phyloP scores from a whole-genome alignment of 2,888 invertebrate species.

The Crossocerus cetratus region DNA sequence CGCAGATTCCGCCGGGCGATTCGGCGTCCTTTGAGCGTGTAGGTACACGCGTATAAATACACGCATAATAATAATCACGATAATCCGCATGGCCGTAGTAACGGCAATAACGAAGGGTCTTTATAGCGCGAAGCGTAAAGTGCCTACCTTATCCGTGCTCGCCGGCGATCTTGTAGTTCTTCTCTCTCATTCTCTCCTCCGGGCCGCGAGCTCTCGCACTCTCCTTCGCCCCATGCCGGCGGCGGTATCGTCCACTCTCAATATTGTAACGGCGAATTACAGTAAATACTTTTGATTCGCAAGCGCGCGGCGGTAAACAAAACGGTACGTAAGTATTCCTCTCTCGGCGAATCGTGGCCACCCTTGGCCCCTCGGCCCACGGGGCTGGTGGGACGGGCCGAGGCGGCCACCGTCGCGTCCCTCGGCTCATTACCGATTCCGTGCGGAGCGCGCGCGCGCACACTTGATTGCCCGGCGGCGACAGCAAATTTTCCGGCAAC shows the following conservation, averaged over 20 bases:
- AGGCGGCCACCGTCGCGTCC: neutral
- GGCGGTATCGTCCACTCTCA: constrained; percentile 19
- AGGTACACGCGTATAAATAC: constrained; percentile 11
- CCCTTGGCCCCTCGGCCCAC: no score
- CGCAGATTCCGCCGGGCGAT: constrained; percentile 12
- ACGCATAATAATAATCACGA: constrained; percentile 44
- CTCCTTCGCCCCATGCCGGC: no score
- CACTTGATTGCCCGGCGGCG: constrained; percentile 41
- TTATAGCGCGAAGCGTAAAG: constrained; percentile 35
- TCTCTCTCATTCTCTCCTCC: no score
- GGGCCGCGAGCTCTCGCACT: no score
- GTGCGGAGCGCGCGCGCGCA: constrained; percentile 8
- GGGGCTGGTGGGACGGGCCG: no score
- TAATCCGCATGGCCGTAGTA: constrained; percentile 37
- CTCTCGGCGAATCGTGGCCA: no score
- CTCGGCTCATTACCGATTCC: constrained; percentile 40
- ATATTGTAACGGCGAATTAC: constrained; percentile 60
- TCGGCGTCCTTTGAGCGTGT: constrained; percentile 27
- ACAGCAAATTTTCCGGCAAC: constrained; percentile 41
- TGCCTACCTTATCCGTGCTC: constrained; percentile 7
- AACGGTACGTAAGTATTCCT: constrained; percentile 4
- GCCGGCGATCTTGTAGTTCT: no score
- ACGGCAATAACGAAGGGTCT: constrained; percentile 52
- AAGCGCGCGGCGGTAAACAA: constrained; percentile 25
- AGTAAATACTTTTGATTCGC: constrained; percentile 53